A percentile compares a stretch with the other conserved stretches of the same genome.
Evolutionary conservation across 2,113 vertebrate genomes (phyloP).

Genomic region (Hepsetus odoe): DNA sequence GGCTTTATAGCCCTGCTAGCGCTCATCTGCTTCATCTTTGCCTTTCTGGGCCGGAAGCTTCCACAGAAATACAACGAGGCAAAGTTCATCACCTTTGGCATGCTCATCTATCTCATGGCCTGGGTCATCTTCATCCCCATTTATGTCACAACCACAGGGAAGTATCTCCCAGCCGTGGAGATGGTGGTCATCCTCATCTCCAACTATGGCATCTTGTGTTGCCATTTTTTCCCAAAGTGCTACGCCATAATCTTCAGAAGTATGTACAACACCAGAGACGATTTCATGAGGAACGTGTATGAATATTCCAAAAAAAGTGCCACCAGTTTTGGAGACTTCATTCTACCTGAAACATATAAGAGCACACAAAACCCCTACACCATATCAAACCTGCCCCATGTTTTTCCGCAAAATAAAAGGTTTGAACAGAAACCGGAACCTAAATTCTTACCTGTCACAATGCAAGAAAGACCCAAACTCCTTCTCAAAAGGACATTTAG

Average conservation of each 20-base stretch:
- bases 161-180: slow-evolving; percentile 85
- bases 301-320: slow-evolving; percentile 77
- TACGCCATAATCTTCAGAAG: slow-evolving; percentile 86
- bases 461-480: not conserved
- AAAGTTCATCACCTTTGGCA: slow-evolving; percentile 90
- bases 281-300: slow-evolving; percentile 83
- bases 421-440: not conserved
- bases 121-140: slow-evolving; percentile 88
- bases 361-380: not conserved
- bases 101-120: slow-evolving; percentile 89
- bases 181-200: slow-evolving; percentile 89
- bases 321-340: not conserved
- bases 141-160: slow-evolving; percentile 81
- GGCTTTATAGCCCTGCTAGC: slow-evolving; percentile 81
- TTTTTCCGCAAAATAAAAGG: not conserved
- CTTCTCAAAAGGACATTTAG: slow-evolving; percentile 71
- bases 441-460: not conserved
- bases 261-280: slow-evolving; percentile 83
- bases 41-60: slow-evolving; percentile 86
- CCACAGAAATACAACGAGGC: slow-evolving; percentile 90
- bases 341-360: not conserved
- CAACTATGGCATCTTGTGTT: slow-evolving; percentile 85
- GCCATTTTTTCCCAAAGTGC: slow-evolving; percentile 88
- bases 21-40: slow-evolving; percentile 84
- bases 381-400: slow-evolving; percentile 27